Percentiles rank a stretch among this genome's conserved stretches.
phyloP scores from a whole-genome alignment of 2,888 invertebrate genomes.

The Microctonus hyperodae region DNA sequence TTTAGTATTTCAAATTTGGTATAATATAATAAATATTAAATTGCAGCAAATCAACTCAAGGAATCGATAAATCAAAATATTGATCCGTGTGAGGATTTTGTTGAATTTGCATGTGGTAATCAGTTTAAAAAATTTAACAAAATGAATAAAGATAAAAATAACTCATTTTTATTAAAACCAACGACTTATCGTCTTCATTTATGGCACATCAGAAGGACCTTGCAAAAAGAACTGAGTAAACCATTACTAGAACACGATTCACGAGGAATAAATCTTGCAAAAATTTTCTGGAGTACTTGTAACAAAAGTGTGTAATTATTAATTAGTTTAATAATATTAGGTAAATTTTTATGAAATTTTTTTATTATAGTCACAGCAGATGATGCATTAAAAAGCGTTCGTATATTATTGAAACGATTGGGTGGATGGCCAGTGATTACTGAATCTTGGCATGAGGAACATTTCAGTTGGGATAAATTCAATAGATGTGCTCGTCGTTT shows the following conservation, averaged over 20 bases:
- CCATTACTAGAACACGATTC: conserved; percentile 32
- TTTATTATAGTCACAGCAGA: conserved; percentile 27
- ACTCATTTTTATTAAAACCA: neutral
- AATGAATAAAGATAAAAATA: neutral
- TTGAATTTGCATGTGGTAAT: conserved; percentile 40
- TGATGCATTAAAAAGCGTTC: conserved; percentile 36
- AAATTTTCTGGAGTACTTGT: conserved; percentile 41
- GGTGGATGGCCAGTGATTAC: conserved; percentile 42
- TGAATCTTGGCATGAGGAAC: conserved; percentile 36
- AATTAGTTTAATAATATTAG: neutral
- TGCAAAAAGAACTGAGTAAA: conserved; percentile 33
- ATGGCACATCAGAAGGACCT: conserved; percentile 29
- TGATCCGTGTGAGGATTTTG: conserved; percentile 41
- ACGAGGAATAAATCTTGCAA: conserved; percentile 37
- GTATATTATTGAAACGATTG: conserved; percentile 37
- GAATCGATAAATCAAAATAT: conserved; percentile 35
- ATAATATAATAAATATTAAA: neutral
- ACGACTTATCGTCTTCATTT: conserved; percentile 33
- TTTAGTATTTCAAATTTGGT: neutral
- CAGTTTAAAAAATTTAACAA: conserved; percentile 35
- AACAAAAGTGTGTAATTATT: conserved; percentile 34
- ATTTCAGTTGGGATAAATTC: conserved; percentile 42
- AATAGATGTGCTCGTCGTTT: conserved; percentile 39
- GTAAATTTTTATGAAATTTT: neutral
- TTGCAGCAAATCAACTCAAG: conserved; percentile 34